Conservation (phyloP, 2,113 vertebrate species). For the Clarias macrocephalus region DNA sequence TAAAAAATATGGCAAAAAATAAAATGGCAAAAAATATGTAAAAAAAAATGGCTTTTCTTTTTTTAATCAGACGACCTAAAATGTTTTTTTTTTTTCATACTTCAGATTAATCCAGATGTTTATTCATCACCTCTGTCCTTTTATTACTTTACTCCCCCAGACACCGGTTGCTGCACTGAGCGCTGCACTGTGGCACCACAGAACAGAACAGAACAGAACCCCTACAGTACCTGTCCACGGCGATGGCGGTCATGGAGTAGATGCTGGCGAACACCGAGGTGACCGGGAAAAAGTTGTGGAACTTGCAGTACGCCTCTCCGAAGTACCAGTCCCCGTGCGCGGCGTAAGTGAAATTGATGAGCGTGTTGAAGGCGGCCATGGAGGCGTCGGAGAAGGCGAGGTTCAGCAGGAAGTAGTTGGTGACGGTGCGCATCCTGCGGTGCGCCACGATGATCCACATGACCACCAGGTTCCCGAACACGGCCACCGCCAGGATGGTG, state of each 20-base stretch:
- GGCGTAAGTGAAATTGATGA: conserved; percentile 93
- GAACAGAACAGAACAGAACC: not conserved
- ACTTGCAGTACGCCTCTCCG: conserved; percentile 91
- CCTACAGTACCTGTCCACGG: conserved; percentile 83
- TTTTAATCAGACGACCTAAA: not conserved
- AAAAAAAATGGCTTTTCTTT: too few species aligned
- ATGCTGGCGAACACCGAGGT: conserved; percentile 96
- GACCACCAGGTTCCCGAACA: conserved; percentile 92
- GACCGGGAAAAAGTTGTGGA: conserved; percentile 98
- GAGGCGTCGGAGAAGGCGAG: conserved; percentile 94
- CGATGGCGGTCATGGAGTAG: conserved; percentile 97
- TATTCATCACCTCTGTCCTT: not conserved
- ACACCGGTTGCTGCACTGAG: not conserved
- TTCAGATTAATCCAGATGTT: not conserved
- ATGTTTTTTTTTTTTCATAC: too few species aligned
- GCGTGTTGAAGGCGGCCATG: conserved; percentile 93
- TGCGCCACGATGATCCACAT: conserved; percentile 98
- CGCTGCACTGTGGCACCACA: not conserved
- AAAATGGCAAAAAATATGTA: too few species aligned
- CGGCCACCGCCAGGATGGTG: conserved; percentile 85
- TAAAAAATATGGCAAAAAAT: too few species aligned
- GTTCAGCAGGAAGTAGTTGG: conserved; percentile 93
- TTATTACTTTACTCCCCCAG: not conserved
- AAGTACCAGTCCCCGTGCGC: conserved; percentile 96
- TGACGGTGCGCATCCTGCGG: conserved; percentile 95